phyloP scores from a whole-genome alignment of 1,140 invertebrate genomes.

The Drosophila albomicans region DNA sequence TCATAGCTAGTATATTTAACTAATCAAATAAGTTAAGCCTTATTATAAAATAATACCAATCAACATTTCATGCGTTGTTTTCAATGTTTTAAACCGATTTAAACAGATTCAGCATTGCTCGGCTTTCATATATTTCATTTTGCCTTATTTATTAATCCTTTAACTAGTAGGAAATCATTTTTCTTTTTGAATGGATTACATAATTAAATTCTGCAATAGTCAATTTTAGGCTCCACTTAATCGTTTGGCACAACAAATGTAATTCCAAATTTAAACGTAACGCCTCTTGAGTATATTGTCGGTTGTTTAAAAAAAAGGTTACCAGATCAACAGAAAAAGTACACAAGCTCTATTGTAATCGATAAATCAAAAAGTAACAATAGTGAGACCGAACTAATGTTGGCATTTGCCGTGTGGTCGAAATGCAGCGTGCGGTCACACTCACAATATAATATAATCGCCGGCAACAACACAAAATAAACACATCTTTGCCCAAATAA shows the following conservation, averaged over 20 bases:
- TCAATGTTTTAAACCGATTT: too few species aligned
- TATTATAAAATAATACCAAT: not conserved
- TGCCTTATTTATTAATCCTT: too few species aligned
- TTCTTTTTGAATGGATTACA: too few species aligned
- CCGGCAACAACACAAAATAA: constrained; percentile 41
- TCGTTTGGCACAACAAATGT: too few species aligned
- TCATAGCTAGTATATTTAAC: not conserved
- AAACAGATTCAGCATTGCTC: too few species aligned
- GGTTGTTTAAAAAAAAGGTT: not conserved
- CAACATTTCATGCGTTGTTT: too few species aligned
- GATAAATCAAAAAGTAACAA: not conserved
- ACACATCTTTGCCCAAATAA: constrained; percentile 15
- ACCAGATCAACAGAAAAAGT: not conserved
- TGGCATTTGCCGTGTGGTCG: not conserved
- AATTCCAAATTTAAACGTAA: too few species aligned
- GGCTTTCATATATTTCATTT: too few species aligned
- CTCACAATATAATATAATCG: constrained; percentile 11
- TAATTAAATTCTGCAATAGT: too few species aligned
- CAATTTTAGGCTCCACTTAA: too few species aligned
- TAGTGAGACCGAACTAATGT: not conserved
- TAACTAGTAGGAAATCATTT: too few species aligned
- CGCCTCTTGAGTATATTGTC: too few species aligned
- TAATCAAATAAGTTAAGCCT: not conserved
- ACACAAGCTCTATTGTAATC: not conserved
- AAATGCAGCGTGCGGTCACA: not conserved